Base-by-base conservation (phyloP, 1,140 invertebrate genomes). In the Chrysomallon squamiferum region DNA sequence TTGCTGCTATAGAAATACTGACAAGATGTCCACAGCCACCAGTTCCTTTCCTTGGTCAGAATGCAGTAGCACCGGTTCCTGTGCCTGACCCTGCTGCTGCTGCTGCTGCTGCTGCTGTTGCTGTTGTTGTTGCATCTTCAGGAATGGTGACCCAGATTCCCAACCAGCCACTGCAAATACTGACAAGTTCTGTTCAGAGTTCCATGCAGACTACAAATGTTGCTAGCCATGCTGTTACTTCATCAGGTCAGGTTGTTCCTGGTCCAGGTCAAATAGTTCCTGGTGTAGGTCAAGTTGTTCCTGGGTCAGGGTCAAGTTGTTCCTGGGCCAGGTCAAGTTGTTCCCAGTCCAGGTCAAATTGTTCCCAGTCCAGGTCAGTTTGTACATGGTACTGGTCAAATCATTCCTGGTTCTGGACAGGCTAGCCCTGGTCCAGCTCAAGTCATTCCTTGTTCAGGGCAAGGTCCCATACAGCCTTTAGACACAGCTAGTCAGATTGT, bases 21-120 rank as follows among this genome's bases (percentile, higher is more conserved):
- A 81, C 86, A 49, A 77, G 87, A 58, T 80, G 88, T 49, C 85
- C 86, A 15, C 85, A 87, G 33, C 86, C 89, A 3, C 88, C 88
- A 11, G 83, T 87, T 25, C 89, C 89, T 2, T 84, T 84, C 47
- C 74, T 90, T 9, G 87, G 88, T 54, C 70, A 68, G 25, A 61
- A 58, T 2, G 27, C 62, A 20, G 11, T 59, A 18, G 52, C 50
- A 22, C 43, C 56, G 25, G 29, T 3, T 45, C 50, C 35, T 20
- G 29, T 15, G 22, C 45, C 30, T 15, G 33, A n/a, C 41, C 59
- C 86, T 88, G 3, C 88, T 88, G 15, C 81, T 87, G 20, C 89
- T 89, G 2, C 84, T 84, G 50, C 73, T 89, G 7, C 86, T 88
- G 57, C 65, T 56, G 11, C 50, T 38, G 22, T 64, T 57, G 7